phyloP scores from a whole-genome alignment of 2,888 invertebrate genomes.

The Watsonalla cultraria region DNA sequence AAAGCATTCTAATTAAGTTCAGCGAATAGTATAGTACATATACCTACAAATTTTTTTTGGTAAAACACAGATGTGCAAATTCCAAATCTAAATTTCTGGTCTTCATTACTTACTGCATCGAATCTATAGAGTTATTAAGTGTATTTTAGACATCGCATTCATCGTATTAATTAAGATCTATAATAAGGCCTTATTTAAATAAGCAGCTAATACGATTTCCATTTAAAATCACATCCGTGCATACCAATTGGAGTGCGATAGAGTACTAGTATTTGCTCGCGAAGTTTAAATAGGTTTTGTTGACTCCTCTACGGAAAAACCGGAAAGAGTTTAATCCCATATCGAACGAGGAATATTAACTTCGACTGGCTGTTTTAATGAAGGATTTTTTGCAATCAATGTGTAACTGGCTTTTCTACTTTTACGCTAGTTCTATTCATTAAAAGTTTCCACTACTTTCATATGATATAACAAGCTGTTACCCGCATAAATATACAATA shows the following conservation, averaged over 20 bases:
- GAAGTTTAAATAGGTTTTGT: slow-evolving; percentile 64
- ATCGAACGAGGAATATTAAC: slow-evolving; percentile 25
- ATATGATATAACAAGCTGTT: too few relatives aligned
- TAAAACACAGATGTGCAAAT: too few relatives aligned
- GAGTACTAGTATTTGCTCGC: slow-evolving; percentile 49
- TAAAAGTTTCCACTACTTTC: not conserved
- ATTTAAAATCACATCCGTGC: slow-evolving; percentile 27
- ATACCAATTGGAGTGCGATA: slow-evolving; percentile 53
- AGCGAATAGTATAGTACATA: too few relatives aligned
- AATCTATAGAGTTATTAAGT: too few relatives aligned
- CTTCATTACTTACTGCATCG: too few relatives aligned
- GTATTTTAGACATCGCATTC: too few relatives aligned
- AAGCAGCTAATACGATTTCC: slow-evolving; percentile 8
- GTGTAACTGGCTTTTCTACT: not conserved
- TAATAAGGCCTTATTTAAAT: not conserved
- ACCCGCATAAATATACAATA: too few relatives aligned
- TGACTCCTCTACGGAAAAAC: slow-evolving; percentile 43
- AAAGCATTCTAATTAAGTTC: too few relatives aligned
- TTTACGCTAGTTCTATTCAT: not conserved
- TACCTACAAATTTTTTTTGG: too few relatives aligned
- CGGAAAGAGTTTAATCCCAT: slow-evolving; percentile 47
- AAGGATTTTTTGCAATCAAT: slow-evolving; percentile 13
- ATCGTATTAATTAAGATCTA: too few relatives aligned
- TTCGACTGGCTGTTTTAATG: slow-evolving; percentile 21
- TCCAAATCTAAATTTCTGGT: too few relatives aligned